Percentiles rank a stretch among this genome's conserved stretches.
These are phyloP conservation scores for Anabacerthia variegaticeps DNA, from an alignment of 2,797 vertebrate species.

Conservation along the genomic window DNA sequence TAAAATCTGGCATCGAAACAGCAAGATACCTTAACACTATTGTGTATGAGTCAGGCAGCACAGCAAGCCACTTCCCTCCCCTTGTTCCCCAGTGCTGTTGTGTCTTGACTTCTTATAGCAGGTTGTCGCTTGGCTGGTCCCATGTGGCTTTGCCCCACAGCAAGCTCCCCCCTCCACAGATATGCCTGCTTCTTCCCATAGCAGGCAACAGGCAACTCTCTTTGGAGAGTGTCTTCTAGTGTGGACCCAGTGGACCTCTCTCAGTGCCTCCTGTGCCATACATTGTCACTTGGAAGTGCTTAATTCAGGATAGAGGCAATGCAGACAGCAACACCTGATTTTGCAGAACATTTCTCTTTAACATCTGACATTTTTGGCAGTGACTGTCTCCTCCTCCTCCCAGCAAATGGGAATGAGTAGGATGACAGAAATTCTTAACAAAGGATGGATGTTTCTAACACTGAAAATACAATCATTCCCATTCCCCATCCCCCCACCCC, in stretches of 20 bases:
- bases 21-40: not conserved
- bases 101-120: not conserved
- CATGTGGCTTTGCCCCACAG: not conserved
- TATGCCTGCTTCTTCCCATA: not conserved
- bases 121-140: not conserved
- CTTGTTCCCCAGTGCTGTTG: not conserved
- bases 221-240: not conserved
- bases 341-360: not conserved
- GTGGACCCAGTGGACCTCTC: accelerated
- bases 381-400: not conserved
- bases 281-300: not conserved
- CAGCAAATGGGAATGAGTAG: not conserved
- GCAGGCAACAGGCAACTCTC: not conserved
- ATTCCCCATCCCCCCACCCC: not conserved
- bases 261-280: not conserved
- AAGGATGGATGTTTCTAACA: constrained; percentile 1
- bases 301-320: not conserved
- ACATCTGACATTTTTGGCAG: not conserved
- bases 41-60: not conserved
- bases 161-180: not conserved
- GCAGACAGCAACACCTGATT: not conserved
- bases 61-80: not conserved
- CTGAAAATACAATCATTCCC: not conserved
- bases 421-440: constrained; percentile 18
- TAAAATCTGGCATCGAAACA: not conserved